Evolutionary conservation across 2,888 invertebrate genomes (phyloP).

Genomic region (Sphinx pinastri): DNA sequence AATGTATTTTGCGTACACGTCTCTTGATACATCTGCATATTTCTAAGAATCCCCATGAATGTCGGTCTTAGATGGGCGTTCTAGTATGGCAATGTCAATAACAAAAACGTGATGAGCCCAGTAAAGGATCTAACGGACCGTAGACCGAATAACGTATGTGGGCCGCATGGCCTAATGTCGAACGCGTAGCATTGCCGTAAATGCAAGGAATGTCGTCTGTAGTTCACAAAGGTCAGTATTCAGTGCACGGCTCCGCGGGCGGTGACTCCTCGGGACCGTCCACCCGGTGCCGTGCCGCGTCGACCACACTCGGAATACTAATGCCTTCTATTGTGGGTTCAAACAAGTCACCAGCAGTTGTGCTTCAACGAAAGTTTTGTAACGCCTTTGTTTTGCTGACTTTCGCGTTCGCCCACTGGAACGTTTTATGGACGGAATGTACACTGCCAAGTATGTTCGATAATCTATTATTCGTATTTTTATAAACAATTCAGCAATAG

Average conservation of each 20-base stretch:
- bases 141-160: slow-evolving; percentile 70
- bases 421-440: slow-evolving; percentile 54
- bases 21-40: slow-evolving; percentile 1
- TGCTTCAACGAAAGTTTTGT: slow-evolving; percentile 74
- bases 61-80: not conserved
- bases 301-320: slow-evolving; percentile 72
- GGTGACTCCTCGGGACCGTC: slow-evolving; percentile 77
- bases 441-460: not conserved
- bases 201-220: slow-evolving; percentile 63
- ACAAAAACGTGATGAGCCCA: slow-evolving; percentile 45
- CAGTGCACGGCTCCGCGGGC: slow-evolving; percentile 72
- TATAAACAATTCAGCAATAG: too few species aligned
- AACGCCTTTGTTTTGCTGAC: slow-evolving; percentile 74
- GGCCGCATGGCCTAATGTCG: slow-evolving; percentile 70
- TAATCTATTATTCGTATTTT: not conserved
- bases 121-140: slow-evolving; percentile 69
- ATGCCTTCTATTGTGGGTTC: slow-evolving; percentile 66
- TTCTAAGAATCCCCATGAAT: not conserved
- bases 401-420: slow-evolving; percentile 72
- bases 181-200: slow-evolving; percentile 61
- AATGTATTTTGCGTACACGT: not conserved
- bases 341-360: slow-evolving; percentile 48
- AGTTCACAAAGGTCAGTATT: slow-evolving; percentile 66
- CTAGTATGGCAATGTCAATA: slow-evolving; percentile 29
- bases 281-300: slow-evolving; percentile 66